Conservation (phyloP, 92 coral and sea anemone species). For the Porites cylindrica region DNA sequence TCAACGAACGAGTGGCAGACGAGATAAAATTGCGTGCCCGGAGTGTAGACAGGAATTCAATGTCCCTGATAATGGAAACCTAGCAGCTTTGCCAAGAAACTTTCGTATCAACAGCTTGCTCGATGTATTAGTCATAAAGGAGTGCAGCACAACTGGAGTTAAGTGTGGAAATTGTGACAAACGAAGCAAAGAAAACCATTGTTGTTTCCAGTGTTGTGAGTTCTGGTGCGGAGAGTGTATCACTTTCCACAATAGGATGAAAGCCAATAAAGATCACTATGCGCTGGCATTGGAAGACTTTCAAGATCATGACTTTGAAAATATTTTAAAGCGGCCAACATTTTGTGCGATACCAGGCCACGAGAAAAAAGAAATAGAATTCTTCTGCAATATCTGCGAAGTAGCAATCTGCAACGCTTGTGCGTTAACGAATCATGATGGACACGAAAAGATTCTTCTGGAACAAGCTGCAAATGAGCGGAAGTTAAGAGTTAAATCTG, state of each 20-base stretch:
- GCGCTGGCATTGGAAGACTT: background rate
- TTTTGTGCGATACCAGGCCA: background rate
- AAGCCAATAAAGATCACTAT: background rate
- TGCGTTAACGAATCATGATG: background rate
- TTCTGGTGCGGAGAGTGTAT: background rate
- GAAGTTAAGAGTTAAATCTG: background rate
- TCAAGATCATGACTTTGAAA: conserved; percentile 7
- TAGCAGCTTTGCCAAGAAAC: no score
- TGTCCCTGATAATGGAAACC: no score
- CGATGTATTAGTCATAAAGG: no score
- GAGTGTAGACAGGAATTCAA: no score
- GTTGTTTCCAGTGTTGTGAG: background rate
- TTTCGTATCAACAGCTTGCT: no score
- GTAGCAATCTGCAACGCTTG: background rate
- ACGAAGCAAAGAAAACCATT: background rate
- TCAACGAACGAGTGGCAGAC: no score
- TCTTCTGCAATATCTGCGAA: background rate
- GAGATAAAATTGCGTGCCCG: no score
- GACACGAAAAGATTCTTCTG: background rate
- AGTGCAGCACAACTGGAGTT: no score
- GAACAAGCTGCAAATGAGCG: background rate
- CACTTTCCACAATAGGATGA: background rate
- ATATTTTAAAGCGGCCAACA: background rate
- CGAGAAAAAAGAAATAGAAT: background rate
- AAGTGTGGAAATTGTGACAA: no score